Base-by-base conservation (phyloP, 1,140 invertebrate genomes). In the Eurosta solidaginis region DNA sequence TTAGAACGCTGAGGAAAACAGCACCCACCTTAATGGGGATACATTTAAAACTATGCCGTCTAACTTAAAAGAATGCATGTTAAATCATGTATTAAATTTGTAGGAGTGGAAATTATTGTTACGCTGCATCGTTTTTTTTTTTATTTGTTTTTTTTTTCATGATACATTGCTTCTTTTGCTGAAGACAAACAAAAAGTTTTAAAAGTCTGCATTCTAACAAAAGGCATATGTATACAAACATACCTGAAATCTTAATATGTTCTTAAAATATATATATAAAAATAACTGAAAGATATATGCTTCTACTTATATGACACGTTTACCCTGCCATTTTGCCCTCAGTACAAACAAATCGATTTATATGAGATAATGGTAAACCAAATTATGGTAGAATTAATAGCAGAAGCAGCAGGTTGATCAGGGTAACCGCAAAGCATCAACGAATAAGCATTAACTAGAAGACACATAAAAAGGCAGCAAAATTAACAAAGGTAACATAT, bases 61-160 rank as follows among this genome's bases (percentile, higher is more conserved):
- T 40, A 68, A 68, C 59, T 68, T 22, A 40, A 17, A 40, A 68
- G 40, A 27, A 68, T 40, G n/a, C 33, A 68, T 68, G 59, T 68
- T 68, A 42, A 68, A 68, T 42, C 59, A 33, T 68, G 59, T 68
- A 40, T 68, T 68, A 17, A 68, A 68, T 40, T 68, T 40, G 59
- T 68, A 36, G 59, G 59, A 68, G 59, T 68, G 59, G 59, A 68
- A 68, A 40, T 68, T 68, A 33, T 68, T 68, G 59, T 40, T 68
- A 10, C 33, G 36, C 17, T 52, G 20, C 20, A 22, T 17, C 25
- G 4, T 17, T 14, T 49, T 10, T n/a, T 49, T 5, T 5, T 33
- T 63, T 54, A 27, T 25, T 29, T 63, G 14, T 17, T 63, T 0
- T 68, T 68, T 68, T 68, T 36, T 29, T 20, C 6, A 40, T 40